phyloP scores from a whole-genome alignment of 2,888 invertebrate species.

The Drosophila infuscata region DNA sequence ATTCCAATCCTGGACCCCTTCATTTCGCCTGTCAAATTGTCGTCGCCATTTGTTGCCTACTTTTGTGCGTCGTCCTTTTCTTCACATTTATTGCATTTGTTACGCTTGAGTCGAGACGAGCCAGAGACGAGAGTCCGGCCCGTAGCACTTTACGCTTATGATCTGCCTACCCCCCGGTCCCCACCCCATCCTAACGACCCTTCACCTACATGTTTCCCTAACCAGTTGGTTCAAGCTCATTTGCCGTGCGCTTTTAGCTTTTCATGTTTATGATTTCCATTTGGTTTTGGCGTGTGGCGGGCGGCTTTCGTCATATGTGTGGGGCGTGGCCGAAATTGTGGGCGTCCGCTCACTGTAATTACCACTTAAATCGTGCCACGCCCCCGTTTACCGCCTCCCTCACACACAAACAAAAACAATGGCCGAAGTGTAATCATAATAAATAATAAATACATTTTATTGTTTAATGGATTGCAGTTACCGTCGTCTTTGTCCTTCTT shows the following conservation, averaged over 20 bases:
- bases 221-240: constrained; percentile 63
- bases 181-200: neutral
- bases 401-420: constrained; percentile 45
- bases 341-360: constrained; percentile 64
- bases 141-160: constrained; percentile 73
- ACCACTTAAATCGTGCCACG: constrained; percentile 72
- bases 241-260: constrained; percentile 73
- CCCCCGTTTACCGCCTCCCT: constrained; percentile 11
- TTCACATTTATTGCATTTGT: constrained; percentile 78
- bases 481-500: constrained; percentile 24
- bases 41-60: constrained; percentile 75
- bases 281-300: constrained; percentile 38
- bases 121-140: constrained; percentile 22
- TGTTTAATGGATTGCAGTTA: constrained; percentile 81
- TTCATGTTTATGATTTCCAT: constrained; percentile 80
- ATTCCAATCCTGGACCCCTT: neutral
- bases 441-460: constrained; percentile 82
- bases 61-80: constrained; percentile 55
- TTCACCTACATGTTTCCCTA: neutral
- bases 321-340: constrained; percentile 49
- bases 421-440: constrained; percentile 77
- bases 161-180: constrained; percentile 51
- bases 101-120: constrained; percentile 63
- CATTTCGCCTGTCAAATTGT: constrained; percentile 46
- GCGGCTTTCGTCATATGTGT: constrained; percentile 43